Evolutionary conservation across 1,140 invertebrate species (phyloP).

Genomic region (Macrosteles quadrilineatus): DNA sequence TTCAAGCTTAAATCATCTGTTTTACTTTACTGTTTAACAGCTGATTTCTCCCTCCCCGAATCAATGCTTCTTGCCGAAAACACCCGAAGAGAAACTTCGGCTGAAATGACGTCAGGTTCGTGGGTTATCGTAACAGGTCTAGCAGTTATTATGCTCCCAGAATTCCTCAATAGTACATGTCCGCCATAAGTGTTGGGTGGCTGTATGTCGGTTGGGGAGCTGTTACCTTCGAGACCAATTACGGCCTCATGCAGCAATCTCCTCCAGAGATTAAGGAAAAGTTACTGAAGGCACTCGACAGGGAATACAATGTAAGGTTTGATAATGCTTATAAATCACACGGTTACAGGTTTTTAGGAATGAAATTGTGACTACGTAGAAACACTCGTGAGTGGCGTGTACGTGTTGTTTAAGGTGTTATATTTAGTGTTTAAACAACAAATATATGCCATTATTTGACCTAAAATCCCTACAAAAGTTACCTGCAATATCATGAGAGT

Average conservation of each 20-base stretch:
- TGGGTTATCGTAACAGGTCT: constrained; percentile 38
- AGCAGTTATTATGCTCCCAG: constrained; percentile 47
- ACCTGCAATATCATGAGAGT: constrained; percentile 18
- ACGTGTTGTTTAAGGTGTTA: constrained; percentile 28
- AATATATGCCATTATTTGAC: constrained; percentile 24
- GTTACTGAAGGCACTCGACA: constrained; percentile 61
- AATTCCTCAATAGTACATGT: constrained; percentile 50
- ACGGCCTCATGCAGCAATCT: constrained; percentile 59
- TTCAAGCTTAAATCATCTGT: constrained; percentile 19
- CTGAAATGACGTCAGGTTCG: constrained; percentile 40
- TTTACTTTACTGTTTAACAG: too few relatives aligned
- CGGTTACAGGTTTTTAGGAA: constrained; percentile 28
- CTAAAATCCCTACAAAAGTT: constrained; percentile 23
- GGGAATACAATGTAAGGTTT: constrained; percentile 63
- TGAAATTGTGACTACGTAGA: constrained; percentile 35
- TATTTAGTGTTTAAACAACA: background rate
- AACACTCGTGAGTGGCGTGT: constrained; percentile 44
- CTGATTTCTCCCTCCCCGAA: constrained; percentile 11
- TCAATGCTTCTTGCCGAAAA: constrained; percentile 34
- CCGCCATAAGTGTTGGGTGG: constrained; percentile 51
- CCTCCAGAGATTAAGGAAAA: constrained; percentile 62
- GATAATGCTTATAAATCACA: constrained; percentile 36
- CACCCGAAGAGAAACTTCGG: constrained; percentile 34
- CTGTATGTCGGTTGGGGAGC: constrained; percentile 49
- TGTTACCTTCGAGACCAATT: constrained; percentile 49